Conservation (phyloP, 2,888 invertebrate species). For the Cantharis lateralis region DNA sequence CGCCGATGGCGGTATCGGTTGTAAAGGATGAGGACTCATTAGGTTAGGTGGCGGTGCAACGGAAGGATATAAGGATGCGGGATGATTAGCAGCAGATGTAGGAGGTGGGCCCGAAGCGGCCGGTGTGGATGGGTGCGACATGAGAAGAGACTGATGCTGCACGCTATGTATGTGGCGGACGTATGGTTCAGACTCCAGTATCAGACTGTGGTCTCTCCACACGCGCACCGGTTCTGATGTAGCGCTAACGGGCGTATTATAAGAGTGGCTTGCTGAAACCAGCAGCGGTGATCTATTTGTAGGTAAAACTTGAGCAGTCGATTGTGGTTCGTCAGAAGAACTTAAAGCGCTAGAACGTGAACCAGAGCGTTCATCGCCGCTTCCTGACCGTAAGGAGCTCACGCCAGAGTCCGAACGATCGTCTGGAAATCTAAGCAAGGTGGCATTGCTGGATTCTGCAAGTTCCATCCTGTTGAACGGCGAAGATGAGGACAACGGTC, state of each 20-base stretch:
- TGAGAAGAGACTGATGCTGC: constrained; percentile 64
- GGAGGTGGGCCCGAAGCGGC: constrained; percentile 45
- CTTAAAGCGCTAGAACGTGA: constrained; percentile 76
- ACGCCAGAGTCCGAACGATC: constrained; percentile 62
- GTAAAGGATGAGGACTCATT: constrained; percentile 49
- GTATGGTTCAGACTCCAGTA: constrained; percentile 58
- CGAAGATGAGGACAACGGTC: constrained; percentile 53
- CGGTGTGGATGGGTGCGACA: constrained; percentile 61
- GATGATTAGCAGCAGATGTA: constrained; percentile 54
- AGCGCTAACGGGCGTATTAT: constrained; percentile 30
- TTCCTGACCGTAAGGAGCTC: constrained; percentile 74
- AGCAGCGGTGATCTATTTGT: constrained; percentile 49
- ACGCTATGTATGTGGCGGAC: constrained; percentile 66
- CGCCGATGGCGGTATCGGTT: constrained; percentile 45
- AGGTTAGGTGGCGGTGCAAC: constrained; percentile 45
- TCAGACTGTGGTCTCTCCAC: constrained; percentile 63
- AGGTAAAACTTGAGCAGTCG: constrained; percentile 30
- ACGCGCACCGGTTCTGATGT: constrained; percentile 54
- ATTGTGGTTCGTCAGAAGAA: constrained; percentile 68
- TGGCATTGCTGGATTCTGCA: constrained; percentile 45
- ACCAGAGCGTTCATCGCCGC: constrained; percentile 76
- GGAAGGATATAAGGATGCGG: constrained; percentile 43
- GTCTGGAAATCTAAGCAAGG: constrained; percentile 57
- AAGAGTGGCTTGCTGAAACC: constrained; percentile 39
- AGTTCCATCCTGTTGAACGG: constrained; percentile 55